Conservation (phyloP, 2,797 vertebrate genomes). For the Pangasius djambal region DNA sequence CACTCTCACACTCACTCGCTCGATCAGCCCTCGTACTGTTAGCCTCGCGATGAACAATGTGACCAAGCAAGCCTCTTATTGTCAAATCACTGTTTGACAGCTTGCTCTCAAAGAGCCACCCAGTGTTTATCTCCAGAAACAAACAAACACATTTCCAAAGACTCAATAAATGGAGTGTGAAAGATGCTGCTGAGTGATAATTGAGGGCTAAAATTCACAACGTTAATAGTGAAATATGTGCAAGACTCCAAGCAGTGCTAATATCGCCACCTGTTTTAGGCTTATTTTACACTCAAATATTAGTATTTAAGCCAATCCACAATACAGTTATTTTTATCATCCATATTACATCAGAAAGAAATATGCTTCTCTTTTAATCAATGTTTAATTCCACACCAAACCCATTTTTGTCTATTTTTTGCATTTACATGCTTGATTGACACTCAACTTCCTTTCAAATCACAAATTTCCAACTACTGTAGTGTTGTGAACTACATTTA, state of each 20-base stretch:
- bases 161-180: slow-evolving; percentile 58
- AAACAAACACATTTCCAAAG: slow-evolving; percentile 52
- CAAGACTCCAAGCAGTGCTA: slow-evolving; percentile 19
- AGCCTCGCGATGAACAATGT: slow-evolving; percentile 59
- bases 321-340: background rate
- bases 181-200: slow-evolving; percentile 51
- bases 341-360: background rate
- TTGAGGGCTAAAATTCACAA: slow-evolving; percentile 52
- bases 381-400: slow-evolving; percentile 1
- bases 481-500: background rate
- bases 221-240: slow-evolving; percentile 45
- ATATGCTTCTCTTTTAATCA: background rate
- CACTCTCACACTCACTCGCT: slow-evolving; percentile 59
- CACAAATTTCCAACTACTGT: background rate
- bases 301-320: background rate
- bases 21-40: slow-evolving; percentile 42
- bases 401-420: background rate
- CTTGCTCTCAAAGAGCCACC: slow-evolving; percentile 54
- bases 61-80: slow-evolving; percentile 70
- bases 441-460: background rate
- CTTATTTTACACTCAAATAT: slow-evolving; percentile 3
- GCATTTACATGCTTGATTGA: background rate
- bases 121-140: slow-evolving; percentile 69
- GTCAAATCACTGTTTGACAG: slow-evolving; percentile 73
- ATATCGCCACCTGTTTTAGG: slow-evolving; percentile 29